Percentiles rank a stretch among this genome's conserved stretches.
These are phyloP conservation scores for Amazona vittata DNA, from an alignment of 2,113 vertebrate species.

Conservation along the genomic window DNA sequence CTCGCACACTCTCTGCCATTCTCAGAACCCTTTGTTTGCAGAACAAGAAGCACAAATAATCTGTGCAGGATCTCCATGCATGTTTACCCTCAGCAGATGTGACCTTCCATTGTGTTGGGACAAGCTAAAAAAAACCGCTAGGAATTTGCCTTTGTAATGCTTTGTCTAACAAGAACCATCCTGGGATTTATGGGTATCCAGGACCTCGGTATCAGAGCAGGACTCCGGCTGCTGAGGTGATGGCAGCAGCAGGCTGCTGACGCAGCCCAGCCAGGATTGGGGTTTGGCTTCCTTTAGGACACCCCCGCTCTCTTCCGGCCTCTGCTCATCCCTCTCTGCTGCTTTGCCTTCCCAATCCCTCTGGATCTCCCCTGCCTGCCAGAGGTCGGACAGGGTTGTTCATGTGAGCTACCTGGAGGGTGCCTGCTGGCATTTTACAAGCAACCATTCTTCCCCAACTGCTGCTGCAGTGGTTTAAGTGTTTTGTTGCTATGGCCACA, in stretches of 20 bases:
- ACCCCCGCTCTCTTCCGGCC: neutral
- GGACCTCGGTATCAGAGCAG: neutral
- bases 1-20: fast-evolving
- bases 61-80: neutral
- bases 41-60: neutral
- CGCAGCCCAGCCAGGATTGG: neutral
- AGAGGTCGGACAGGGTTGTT: neutral
- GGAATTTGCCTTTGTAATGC: neutral
- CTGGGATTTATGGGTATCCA: neutral
- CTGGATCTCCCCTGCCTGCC: neutral
- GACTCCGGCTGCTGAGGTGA: neutral
- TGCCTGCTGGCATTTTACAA: conserved; percentile 3
- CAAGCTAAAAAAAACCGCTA: neutral
- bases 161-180: neutral
- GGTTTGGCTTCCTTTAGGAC: neutral
- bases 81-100: neutral
- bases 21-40: neutral
- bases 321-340: neutral
- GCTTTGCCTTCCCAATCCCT: neutral
- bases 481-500: conserved; percentile 70
- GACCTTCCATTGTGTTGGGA: neutral
- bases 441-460: conserved; percentile 17
- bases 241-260: neutral
- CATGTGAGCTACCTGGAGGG: neutral
- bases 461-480: conserved; percentile 45